A percentile compares a stretch with the other conserved stretches of the same genome.
These are phyloP conservation scores for Pterocles gutturalis DNA, from an alignment of 2,113 vertebrate species.

Conservation along the genomic window DNA sequence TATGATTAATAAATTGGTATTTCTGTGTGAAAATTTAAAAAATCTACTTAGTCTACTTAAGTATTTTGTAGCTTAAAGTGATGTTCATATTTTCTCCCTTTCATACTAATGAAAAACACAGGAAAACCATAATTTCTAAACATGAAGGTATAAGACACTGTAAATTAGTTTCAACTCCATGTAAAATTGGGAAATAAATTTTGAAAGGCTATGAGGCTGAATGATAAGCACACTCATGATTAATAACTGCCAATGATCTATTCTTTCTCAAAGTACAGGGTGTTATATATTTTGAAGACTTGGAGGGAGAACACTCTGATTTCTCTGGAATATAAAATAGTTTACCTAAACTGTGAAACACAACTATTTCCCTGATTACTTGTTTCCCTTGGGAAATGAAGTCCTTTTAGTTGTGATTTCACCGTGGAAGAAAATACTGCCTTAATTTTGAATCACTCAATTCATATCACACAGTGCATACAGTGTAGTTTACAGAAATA, in stretches of 20 bases:
- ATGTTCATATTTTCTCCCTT: not conserved
- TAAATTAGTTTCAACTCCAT: not conserved
- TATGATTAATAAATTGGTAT: not conserved
- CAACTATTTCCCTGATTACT: not conserved
- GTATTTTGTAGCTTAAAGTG: not conserved
- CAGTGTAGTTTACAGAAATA: slow-evolving; percentile 13
- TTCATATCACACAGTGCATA: not conserved
- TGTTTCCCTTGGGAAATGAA: slow-evolving; percentile 25
- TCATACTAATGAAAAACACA: not conserved
- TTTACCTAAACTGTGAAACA: slow-evolving; percentile 36
- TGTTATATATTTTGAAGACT: not conserved
- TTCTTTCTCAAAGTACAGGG: slow-evolving; percentile 14
- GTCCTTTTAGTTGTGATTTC: not conserved
- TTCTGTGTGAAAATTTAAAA: not conserved
- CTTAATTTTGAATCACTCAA: slow-evolving; percentile 51
- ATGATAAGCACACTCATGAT: not conserved
- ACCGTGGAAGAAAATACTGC: slow-evolving; percentile 5
- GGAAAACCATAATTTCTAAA: not conserved
- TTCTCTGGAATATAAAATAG: not conserved
- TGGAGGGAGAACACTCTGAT: not conserved
- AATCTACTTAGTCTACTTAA: not conserved
- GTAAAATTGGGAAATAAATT: not conserved
- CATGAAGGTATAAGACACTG: not conserved
- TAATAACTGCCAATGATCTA: not conserved
- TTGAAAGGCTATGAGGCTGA: not conserved